Conservation (phyloP, 2,797 vertebrate genomes). For the Percopsis omiscomaycus region DNA sequence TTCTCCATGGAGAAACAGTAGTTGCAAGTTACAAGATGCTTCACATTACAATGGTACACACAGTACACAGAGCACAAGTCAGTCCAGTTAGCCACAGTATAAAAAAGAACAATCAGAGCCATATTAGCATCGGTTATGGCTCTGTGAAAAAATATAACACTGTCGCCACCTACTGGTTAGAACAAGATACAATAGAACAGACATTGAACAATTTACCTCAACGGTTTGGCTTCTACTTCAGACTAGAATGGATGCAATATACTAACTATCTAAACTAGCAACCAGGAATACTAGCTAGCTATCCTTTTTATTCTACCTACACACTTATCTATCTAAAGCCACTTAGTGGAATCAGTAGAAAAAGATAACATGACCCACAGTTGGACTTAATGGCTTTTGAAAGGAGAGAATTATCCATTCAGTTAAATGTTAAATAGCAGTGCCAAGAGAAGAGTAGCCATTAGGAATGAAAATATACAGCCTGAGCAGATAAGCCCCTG, state of each 20-base stretch:
- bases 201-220: slow-evolving; percentile 45
- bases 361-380: slow-evolving; percentile 40
- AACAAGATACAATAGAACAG: slow-evolving; percentile 37
- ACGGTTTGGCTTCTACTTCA: slow-evolving; percentile 47
- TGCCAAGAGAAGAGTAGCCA: slow-evolving; percentile 10
- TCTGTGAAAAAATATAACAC: slow-evolving; percentile 47
- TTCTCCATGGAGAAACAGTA: slow-evolving; percentile 24
- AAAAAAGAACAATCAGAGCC: slow-evolving; percentile 47
- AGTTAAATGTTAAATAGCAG: slow-evolving; percentile 49
- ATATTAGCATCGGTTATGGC: neutral
- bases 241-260: slow-evolving; percentile 54
- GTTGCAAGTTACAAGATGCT: slow-evolving; percentile 63
- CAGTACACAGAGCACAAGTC: slow-evolving; percentile 58
- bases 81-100: slow-evolving; percentile 55
- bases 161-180: slow-evolving; percentile 57
- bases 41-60: slow-evolving; percentile 66
- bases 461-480: slow-evolving; percentile 36
- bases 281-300: slow-evolving; percentile 21
- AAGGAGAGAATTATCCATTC: slow-evolving; percentile 49
- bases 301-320: slow-evolving; percentile 1
- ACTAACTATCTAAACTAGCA: slow-evolving; percentile 50
- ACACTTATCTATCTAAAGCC: slow-evolving; percentile 21
- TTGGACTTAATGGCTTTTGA: slow-evolving; percentile 60
- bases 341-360: slow-evolving; percentile 51
- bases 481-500: slow-evolving; percentile 54